phyloP scores from a whole-genome alignment of 2,113 vertebrate genomes.

The Protobothrops mucrosquamatus region DNA sequence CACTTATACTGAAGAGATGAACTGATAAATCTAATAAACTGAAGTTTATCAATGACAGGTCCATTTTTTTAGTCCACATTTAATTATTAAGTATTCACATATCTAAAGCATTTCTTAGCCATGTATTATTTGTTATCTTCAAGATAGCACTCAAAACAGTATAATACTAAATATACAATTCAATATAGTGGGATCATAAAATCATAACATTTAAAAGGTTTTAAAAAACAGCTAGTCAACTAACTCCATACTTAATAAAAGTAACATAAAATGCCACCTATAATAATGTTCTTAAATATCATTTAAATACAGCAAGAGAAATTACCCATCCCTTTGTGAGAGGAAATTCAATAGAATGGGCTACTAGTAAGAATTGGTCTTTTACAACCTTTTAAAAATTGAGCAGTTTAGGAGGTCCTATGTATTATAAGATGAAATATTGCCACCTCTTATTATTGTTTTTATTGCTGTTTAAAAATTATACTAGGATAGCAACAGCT shows the following conservation, averaged over 20 bases:
- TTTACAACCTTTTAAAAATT: not conserved
- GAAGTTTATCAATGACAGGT: not conserved
- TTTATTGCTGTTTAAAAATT: not conserved
- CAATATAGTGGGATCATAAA: not conserved
- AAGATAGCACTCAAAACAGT: not conserved
- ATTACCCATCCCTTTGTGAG: not conserved
- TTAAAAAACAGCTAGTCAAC: not conserved
- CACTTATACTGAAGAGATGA: not conserved
- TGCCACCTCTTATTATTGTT: not conserved
- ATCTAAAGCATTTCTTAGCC: not conserved
- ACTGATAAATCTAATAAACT: not conserved
- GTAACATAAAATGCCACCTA: not conserved
- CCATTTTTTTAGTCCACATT: not conserved
- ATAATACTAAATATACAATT: not conserved
- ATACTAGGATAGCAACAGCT: not conserved
- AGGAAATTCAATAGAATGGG: not conserved
- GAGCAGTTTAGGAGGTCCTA: not conserved
- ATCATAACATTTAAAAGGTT: not conserved
- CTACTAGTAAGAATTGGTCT: not conserved
- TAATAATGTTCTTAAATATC: not conserved
- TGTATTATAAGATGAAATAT: not conserved
- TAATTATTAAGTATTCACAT: not conserved
- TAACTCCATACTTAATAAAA: not conserved
- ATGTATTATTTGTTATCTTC: not conserved
- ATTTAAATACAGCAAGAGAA: not conserved